A percentile compares a stretch with the other conserved stretches of the same genome.
Conservation (phyloP, 1,140 invertebrate genomes). For the Heliconius himera region DNA sequence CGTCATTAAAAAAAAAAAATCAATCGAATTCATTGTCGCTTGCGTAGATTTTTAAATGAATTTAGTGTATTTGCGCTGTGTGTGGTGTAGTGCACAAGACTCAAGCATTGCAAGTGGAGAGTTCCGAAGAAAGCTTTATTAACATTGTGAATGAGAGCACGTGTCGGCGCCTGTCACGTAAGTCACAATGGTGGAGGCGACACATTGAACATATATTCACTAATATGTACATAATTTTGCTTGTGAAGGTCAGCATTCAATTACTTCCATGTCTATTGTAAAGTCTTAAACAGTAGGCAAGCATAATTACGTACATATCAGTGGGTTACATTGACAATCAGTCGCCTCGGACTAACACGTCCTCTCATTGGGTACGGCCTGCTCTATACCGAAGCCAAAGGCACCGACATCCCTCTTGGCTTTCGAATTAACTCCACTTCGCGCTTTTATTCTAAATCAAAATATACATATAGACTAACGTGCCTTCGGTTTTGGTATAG, state of each 20-base stretch:
- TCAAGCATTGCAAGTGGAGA: conserved; percentile 54
- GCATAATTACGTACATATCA: neutral
- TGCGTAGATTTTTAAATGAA: neutral
- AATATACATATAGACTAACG: conserved; percentile 53
- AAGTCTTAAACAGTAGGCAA: neutral
- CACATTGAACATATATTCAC: neutral
- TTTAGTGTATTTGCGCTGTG: conserved; percentile 1
- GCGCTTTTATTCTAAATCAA: conserved; percentile 59
- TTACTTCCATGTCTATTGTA: too few relatives aligned
- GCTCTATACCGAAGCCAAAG: conserved; percentile 78
- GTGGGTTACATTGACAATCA: neutral
- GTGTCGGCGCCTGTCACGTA: conserved; percentile 36
- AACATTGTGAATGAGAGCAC: conserved; percentile 47
- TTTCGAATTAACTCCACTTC: conserved; percentile 46
- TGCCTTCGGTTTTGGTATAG: conserved; percentile 85
- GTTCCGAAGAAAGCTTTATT: conserved; percentile 59
- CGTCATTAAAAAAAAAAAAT: neutral
- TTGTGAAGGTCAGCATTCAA: neutral
- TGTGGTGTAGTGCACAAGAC: conserved; percentile 53
- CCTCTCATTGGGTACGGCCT: conserved; percentile 47
- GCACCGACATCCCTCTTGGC: conserved; percentile 65
- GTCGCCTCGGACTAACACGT: conserved; percentile 30
- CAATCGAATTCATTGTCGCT: neutral
- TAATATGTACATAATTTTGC: neutral
- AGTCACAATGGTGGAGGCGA: conserved; percentile 15